Evolutionary conservation across 2,113 vertebrate genomes (phyloP).

Genomic region (Neodon shergylaensis): DNA sequence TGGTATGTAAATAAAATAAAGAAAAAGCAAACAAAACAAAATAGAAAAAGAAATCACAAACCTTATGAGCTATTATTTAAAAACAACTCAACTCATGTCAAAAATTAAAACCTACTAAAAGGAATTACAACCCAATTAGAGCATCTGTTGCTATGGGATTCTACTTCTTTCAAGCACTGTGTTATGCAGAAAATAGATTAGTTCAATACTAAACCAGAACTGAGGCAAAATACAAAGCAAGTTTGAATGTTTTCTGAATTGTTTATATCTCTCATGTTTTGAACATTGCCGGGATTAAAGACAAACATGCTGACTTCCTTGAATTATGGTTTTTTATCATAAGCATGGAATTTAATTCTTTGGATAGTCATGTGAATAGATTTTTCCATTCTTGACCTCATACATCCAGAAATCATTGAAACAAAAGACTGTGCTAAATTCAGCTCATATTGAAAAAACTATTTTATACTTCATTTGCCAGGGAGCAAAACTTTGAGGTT

Average conservation of each 20-base stretch:
- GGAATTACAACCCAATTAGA: neutral
- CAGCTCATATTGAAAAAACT: constrained; percentile 59
- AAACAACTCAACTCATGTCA: too few relatives aligned
- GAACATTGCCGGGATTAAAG: constrained; percentile 39
- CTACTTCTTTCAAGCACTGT: constrained; percentile 45
- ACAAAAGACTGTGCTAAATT: constrained; percentile 65
- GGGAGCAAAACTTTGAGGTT: constrained; percentile 64
- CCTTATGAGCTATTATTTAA: neutral
- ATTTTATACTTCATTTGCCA: constrained; percentile 78
- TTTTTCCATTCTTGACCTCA: constrained; percentile 38
- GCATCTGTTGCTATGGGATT: constrained; percentile 57
- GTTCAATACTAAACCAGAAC: constrained; percentile 38
- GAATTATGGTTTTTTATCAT: neutral
- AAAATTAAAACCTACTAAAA: constrained; percentile 17
- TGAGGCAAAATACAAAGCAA: constrained; percentile 57
- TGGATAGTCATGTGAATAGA: neutral
- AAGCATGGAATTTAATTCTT: constrained; percentile 56
- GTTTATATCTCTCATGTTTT: constrained; percentile 48
- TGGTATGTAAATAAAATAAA: too few relatives aligned
- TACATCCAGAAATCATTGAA: constrained; percentile 65
- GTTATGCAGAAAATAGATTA: neutral
- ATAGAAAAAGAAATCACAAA: too few relatives aligned
- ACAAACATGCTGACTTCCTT: neutral
- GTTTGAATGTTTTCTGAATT: neutral
- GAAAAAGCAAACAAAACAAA: too few relatives aligned